phyloP scores from a whole-genome alignment of 2,888 invertebrate genomes.

The Drosophila lutescens region DNA sequence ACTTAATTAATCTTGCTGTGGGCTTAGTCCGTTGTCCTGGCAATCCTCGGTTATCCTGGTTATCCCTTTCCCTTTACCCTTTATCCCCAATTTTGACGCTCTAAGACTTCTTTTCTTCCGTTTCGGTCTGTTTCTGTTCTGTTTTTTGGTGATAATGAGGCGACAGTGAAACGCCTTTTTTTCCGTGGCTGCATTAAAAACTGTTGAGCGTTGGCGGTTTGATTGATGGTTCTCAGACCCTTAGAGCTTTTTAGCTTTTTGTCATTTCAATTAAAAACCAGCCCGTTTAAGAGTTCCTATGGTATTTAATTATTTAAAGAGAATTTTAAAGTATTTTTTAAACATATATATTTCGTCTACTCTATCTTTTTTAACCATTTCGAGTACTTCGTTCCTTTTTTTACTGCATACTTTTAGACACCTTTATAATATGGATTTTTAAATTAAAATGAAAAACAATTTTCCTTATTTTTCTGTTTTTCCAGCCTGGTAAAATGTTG shows the following conservation, averaged over 20 bases:
- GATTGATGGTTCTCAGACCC: slow-evolving; percentile 31
- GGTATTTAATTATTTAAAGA: not conserved
- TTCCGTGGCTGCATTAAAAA: slow-evolving; percentile 12
- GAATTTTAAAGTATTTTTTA: no score
- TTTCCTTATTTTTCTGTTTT: not conserved
- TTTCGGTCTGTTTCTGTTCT: slow-evolving; percentile 20
- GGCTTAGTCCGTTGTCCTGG: slow-evolving; percentile 71
- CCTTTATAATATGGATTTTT: not conserved
- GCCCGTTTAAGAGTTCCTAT: not conserved
- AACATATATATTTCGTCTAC: no score
- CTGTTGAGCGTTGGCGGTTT: slow-evolving; percentile 37
- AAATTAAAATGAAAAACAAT: not conserved
- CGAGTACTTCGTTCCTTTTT: not conserved
- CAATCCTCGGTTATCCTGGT: slow-evolving; percentile 47
- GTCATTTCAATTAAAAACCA: slow-evolving; percentile 31
- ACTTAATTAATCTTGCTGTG: slow-evolving; percentile 77
- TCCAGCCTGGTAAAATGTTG: not conserved
- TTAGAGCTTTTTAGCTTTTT: slow-evolving; percentile 33
- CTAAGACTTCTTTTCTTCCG: slow-evolving; percentile 27
- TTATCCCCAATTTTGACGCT: slow-evolving; percentile 15
- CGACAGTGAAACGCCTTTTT: slow-evolving; percentile 40
- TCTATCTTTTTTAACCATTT: no score
- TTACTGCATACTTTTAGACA: not conserved
- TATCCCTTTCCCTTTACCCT: slow-evolving; percentile 31
- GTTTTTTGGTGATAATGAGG: slow-evolving; percentile 40